A percentile compares a stretch with the other conserved stretches of the same genome.
Conservation (phyloP, 2,113 vertebrate genomes). For the Hippocampus guttulatus region DNA sequence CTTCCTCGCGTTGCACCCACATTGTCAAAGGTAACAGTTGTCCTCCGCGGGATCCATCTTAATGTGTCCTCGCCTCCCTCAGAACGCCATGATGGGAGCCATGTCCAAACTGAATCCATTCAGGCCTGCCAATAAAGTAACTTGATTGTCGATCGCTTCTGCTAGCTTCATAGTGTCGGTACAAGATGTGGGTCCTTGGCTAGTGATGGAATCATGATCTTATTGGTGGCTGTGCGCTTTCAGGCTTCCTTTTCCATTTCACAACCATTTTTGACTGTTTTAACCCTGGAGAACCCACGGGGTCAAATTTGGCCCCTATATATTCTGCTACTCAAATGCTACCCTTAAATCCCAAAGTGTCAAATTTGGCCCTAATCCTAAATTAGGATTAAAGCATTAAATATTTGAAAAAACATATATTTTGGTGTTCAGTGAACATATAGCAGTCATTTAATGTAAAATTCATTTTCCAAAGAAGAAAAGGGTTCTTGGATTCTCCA, state of each 20-base stretch:
- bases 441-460: no score
- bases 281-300: background rate
- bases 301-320: no score
- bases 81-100: conserved; percentile 30
- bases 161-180: conserved; percentile 1
- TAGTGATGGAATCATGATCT: background rate
- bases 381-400: no score
- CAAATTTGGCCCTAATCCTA: no score
- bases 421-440: no score
- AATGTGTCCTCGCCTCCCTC: conserved; percentile 7
- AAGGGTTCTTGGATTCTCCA: no score
- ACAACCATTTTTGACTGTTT: background rate
- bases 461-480: no score
- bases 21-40: background rate
- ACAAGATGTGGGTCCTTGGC: background rate
- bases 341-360: no score
- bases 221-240: background rate
- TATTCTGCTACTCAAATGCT: no score
- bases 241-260: background rate
- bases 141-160: background rate
- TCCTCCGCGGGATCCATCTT: background rate
- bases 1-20: background rate
- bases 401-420: no score
- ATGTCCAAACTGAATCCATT: conserved; percentile 48
- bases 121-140: conserved; percentile 45